Evolutionary conservation across 2,113 vertebrate genomes (phyloP).

Genomic region (Tenrec ecaudatus): DNA sequence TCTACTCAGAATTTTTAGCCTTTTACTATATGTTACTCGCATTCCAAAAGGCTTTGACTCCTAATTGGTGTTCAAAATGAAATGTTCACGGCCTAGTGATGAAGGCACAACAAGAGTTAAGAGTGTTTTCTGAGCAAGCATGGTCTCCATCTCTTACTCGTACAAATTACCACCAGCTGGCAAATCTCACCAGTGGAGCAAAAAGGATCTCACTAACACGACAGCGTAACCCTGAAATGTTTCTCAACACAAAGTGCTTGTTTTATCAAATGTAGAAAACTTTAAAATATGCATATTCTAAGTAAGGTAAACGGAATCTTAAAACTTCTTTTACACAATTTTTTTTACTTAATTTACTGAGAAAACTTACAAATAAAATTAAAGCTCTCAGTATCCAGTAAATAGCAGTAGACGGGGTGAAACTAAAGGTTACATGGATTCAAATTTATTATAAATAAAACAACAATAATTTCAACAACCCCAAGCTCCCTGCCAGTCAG

Average conservation of each 20-base stretch:
- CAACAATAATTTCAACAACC: too few relatives aligned
- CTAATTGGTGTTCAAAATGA: neutral
- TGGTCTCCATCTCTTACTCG: neutral
- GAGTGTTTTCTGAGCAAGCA: neutral
- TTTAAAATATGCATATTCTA: neutral
- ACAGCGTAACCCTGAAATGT: neutral
- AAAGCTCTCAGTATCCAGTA: neutral
- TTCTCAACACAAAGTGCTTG: neutral
- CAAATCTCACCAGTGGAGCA: neutral
- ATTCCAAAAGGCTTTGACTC: neutral
- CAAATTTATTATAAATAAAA: too few relatives aligned
- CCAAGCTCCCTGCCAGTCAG: too few relatives aligned
- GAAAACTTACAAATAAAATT: neutral
- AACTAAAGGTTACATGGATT: neutral
- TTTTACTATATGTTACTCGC: neutral
- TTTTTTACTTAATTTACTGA: conserved; percentile 20
- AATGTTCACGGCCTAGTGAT: neutral
- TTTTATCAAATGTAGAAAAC: neutral
- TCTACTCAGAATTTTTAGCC: conserved; percentile 3
- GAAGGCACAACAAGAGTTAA: neutral
- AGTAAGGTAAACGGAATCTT: neutral
- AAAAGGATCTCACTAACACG: neutral
- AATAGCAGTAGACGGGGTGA: neutral
- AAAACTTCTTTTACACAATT: neutral
- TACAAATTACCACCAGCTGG: neutral